Evolutionary conservation across 2,797 vertebrate species (phyloP).

Genomic region (Hirundo rustica): DNA sequence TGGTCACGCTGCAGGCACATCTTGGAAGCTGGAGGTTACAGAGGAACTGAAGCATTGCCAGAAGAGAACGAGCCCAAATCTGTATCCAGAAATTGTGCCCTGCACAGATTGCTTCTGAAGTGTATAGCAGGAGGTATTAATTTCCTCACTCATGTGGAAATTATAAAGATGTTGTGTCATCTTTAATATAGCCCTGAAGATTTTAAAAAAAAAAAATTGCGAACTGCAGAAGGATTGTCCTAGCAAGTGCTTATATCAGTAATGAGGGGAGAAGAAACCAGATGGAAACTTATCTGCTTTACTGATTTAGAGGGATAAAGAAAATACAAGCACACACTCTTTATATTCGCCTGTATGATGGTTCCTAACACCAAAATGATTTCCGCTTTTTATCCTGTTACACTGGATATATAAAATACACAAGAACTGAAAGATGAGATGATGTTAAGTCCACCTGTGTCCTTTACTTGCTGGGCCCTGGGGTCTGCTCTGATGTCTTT

Average conservation of each 20-base stretch:
- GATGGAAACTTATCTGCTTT: background rate
- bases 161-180: background rate
- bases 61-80: conserved; percentile 16
- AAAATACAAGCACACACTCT: background rate
- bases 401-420: background rate
- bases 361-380: background rate
- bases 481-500: background rate
- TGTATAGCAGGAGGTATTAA: background rate
- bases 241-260: background rate
- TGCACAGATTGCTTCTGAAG: conserved; percentile 28
- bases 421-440: background rate
- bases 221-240: background rate
- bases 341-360: background rate
- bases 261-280: background rate
- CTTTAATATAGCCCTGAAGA: background rate
- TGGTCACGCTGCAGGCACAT: background rate
- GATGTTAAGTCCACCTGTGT: background rate
- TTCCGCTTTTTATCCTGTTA: background rate
- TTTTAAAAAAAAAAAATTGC: background rate
- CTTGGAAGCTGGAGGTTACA: conserved; percentile 23
- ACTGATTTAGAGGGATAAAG: background rate
- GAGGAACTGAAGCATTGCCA: background rate
- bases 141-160: conserved; percentile 37
- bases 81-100: background rate
- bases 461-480: background rate